Conservation (phyloP, 2,113 vertebrate species). For the Natator depressus region DNA sequence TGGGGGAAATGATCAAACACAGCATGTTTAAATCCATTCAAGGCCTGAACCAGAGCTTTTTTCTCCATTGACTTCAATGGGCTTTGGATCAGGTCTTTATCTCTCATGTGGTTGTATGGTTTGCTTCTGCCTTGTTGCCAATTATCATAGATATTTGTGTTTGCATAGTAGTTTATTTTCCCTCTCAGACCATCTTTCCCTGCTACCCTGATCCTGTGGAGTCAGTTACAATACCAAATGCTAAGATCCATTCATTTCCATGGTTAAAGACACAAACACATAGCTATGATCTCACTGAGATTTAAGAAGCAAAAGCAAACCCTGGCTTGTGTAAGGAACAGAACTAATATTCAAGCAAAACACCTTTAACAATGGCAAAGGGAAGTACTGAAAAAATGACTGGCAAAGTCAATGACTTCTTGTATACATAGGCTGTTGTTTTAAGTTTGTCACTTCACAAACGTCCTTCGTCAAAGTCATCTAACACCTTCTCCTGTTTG, state of each 20-base stretch:
- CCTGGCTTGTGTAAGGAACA: neutral
- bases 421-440: conserved; percentile 4
- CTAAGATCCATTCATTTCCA: neutral
- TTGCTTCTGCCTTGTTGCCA: neutral
- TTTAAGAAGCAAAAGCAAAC: neutral
- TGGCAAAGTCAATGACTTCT: conserved; percentile 46
- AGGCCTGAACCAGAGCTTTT: neutral
- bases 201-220: neutral
- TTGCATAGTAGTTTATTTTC: neutral
- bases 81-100: neutral
- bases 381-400: conserved; percentile 31
- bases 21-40: neutral
- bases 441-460: neutral
- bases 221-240: neutral
- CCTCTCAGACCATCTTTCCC: neutral
- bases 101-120: neutral
- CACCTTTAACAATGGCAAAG: conserved; percentile 11
- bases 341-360: neutral
- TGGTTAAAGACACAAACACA: neutral
- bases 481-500: conserved; percentile 2
- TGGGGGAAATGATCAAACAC: neutral
- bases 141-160: neutral
- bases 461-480: conserved; percentile 12
- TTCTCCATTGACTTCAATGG: neutral
- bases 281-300: neutral